A percentile compares a stretch with the other conserved stretches of the same genome.
These are phyloP conservation scores for Machaerirhynchus nigripectus DNA, from an alignment of 2,113 vertebrate genomes.

Conservation along the genomic window DNA sequence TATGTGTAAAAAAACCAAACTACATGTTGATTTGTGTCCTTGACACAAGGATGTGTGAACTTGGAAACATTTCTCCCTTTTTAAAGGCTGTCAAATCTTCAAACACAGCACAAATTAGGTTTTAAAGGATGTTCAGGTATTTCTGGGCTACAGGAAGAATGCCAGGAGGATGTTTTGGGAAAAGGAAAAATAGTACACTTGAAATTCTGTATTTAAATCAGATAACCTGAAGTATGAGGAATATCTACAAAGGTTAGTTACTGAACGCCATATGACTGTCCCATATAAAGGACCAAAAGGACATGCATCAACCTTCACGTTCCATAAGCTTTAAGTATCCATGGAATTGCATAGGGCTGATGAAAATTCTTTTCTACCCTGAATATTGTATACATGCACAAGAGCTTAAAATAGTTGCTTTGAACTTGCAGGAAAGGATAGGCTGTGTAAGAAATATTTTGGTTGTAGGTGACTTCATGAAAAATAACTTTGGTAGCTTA, in stretches of 20 bases:
- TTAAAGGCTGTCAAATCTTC: neutral
- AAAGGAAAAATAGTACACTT: neutral
- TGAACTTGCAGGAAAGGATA: neutral
- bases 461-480: neutral
- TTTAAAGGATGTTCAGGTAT: neutral
- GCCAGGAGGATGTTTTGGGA: neutral
- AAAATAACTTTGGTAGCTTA: neutral
- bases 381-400: neutral
- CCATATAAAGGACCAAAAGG: neutral
- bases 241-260: neutral
- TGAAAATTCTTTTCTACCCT: neutral
- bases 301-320: neutral
- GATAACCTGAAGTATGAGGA: neutral
- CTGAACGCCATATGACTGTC: neutral
- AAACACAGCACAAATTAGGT: neutral
- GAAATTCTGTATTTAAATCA: neutral
- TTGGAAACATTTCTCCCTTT: neutral
- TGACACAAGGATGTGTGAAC: too few species aligned
- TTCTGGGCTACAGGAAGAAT: neutral
- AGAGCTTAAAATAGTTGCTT: neutral
- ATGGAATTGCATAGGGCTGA: neutral
- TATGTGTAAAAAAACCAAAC: neutral
- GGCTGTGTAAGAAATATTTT: neutral
- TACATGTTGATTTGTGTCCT: neutral
- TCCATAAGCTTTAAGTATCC: neutral